phyloP scores from a whole-genome alignment of 2,113 vertebrate genomes.

The Rhinogobius similis region DNA sequence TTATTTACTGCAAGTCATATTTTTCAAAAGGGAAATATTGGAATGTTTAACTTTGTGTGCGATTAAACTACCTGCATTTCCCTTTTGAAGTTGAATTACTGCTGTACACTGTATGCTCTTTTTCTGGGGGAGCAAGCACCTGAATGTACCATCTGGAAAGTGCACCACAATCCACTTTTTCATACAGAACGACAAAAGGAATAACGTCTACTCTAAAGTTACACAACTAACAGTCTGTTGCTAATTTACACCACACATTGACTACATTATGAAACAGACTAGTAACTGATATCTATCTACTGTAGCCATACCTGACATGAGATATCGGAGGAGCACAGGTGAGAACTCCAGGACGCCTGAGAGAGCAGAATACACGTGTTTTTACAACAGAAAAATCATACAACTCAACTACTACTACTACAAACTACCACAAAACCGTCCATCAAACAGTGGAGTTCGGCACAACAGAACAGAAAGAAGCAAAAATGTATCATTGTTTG shows the following conservation, averaged over 20 bases:
- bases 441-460: background rate
- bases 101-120: too few relatives aligned
- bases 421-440: background rate
- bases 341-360: conserved; percentile 74
- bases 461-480: background rate
- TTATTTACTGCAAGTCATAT: too few relatives aligned
- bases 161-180: too few relatives aligned
- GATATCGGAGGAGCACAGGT: conserved; percentile 71
- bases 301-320: conserved; percentile 73
- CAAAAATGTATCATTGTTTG: background rate
- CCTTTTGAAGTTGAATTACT: too few relatives aligned
- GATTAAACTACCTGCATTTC: too few relatives aligned
- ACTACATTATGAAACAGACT: background rate
- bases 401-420: background rate
- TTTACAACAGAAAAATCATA: conserved; percentile 33
- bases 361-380: conserved; percentile 61
- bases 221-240: conserved; percentile 14
- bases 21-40: too few relatives aligned
- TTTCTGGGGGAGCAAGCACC: too few relatives aligned
- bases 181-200: too few relatives aligned
- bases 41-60: too few relatives aligned
- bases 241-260: conserved; percentile 13
- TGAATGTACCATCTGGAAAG: too few relatives aligned
- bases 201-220: background rate
- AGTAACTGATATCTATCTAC: conserved; percentile 25